Evolutionary conservation across 2,797 vertebrate genomes (phyloP).

Genomic region (Poeciliopsis infans): DNA sequence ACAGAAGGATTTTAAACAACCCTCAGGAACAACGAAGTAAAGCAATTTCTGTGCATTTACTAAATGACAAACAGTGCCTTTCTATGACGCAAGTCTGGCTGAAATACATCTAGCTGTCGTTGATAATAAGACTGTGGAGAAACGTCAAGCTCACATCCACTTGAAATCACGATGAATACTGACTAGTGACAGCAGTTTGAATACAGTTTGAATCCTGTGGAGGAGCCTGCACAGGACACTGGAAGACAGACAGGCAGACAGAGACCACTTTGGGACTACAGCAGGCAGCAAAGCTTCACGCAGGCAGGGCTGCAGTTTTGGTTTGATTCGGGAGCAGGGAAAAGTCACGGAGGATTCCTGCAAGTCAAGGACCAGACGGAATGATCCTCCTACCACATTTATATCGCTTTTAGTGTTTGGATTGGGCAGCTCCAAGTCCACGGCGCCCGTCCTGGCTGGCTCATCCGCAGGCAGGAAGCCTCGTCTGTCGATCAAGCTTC

Average conservation of each 20-base stretch:
- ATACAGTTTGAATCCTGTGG: background rate
- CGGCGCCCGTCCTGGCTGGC: conserved; percentile 68
- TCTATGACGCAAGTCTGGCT: background rate
- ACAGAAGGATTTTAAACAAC: background rate
- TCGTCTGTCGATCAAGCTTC: conserved; percentile 93
- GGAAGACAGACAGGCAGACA: background rate
- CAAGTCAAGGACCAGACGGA: conserved; percentile 54
- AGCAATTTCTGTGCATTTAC: background rate
- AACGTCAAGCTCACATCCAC: background rate
- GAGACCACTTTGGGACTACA: conserved; percentile 1
- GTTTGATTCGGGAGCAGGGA: conserved; percentile 10
- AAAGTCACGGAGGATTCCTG: conserved; percentile 30
- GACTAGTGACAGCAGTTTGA: background rate
- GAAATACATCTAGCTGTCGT: background rate
- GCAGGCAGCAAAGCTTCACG: conserved; percentile 54
- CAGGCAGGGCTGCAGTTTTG: conserved; percentile 42
- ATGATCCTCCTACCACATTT: conserved; percentile 89
- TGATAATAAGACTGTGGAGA: background rate
- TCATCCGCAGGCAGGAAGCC: conserved; percentile 86
- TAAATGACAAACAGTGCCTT: background rate
- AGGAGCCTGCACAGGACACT: background rate
- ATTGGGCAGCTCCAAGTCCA: conserved; percentile 78
- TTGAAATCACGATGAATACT: background rate
- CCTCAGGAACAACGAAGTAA: background rate
- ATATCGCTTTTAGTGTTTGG: conserved; percentile 82